Evolutionary conservation across 2,797 vertebrate genomes (phyloP).

Genomic region (Scleropages formosus): DNA sequence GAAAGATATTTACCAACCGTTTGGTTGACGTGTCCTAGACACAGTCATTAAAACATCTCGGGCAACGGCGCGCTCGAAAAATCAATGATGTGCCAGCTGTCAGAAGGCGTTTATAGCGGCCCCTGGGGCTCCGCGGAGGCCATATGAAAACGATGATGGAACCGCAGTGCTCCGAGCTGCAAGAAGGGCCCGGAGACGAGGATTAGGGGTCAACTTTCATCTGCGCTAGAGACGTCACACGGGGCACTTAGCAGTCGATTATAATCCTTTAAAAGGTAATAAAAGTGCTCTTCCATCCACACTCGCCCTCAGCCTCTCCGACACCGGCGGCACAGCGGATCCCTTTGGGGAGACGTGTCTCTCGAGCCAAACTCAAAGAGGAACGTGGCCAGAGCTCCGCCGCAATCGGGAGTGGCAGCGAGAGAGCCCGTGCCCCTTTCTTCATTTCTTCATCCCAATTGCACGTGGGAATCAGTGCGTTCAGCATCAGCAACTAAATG

Average conservation of each 20-base stretch:
- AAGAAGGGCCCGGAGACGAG: slow-evolving; percentile 60
- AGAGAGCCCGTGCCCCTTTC: no score
- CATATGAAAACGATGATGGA: slow-evolving; percentile 63
- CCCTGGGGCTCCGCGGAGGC: slow-evolving; percentile 45
- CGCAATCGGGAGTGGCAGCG: slow-evolving; percentile 6
- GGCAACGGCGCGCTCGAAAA: slow-evolving; percentile 59
- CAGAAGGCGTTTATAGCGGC: slow-evolving; percentile 58
- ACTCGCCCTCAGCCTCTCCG: slow-evolving; percentile 44
- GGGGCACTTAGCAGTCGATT: slow-evolving; percentile 68
- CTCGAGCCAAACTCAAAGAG: slow-evolving; percentile 26
- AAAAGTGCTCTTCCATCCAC: slow-evolving; percentile 56
- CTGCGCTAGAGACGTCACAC: slow-evolving; percentile 63
- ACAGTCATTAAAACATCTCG: slow-evolving; percentile 62
- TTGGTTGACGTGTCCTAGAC: slow-evolving; percentile 59
- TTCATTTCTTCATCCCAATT: no score
- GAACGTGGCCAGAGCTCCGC: slow-evolving; percentile 48
- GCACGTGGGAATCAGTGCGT: no score
- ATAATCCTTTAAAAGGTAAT: slow-evolving; percentile 68
- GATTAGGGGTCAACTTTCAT: slow-evolving; percentile 70
- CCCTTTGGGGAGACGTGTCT: slow-evolving; percentile 8
- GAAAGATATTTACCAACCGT: slow-evolving; percentile 63
- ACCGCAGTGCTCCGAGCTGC: slow-evolving; percentile 60
- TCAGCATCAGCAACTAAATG: slow-evolving; percentile 50
- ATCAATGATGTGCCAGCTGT: slow-evolving; percentile 57
- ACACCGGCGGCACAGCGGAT: slow-evolving; percentile 35